These are phyloP conservation scores for Oophaga pumilio DNA, from an alignment of 2,113 vertebrate species.

Conservation along the genomic window DNA sequence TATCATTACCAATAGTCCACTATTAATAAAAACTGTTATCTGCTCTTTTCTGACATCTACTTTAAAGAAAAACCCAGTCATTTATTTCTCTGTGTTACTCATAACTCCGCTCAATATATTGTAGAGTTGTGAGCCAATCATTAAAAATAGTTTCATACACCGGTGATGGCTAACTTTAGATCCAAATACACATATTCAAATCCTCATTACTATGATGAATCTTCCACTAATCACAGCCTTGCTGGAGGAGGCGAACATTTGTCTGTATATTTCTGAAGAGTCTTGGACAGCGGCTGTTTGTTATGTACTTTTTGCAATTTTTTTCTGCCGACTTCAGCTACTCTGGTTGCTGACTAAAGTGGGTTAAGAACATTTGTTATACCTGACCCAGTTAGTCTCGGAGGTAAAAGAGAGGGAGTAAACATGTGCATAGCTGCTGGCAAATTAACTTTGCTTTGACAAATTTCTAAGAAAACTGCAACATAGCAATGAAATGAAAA, in stretches of 20 bases:
- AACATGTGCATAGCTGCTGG: constrained; percentile 48
- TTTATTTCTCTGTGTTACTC: not conserved
- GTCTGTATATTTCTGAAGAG: constrained; percentile 40
- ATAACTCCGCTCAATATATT: not conserved
- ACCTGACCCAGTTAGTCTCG: constrained; percentile 58
- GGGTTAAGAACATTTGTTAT: constrained; percentile 59
- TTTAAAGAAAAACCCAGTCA: not conserved
- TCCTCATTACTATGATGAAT: constrained; percentile 42
- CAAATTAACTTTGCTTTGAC: constrained; percentile 53
- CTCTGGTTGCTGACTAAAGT: constrained; percentile 54
- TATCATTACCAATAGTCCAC: not conserved
- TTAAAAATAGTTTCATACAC: not conserved
- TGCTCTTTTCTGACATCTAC: not conserved
- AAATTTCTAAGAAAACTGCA: constrained; percentile 28
- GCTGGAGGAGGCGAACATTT: constrained; percentile 32
- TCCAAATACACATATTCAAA: constrained; percentile 19
- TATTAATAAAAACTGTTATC: not conserved
- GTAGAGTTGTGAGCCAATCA: not conserved
- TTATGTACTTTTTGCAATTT: constrained; percentile 48
- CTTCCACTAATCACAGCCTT: constrained; percentile 23
- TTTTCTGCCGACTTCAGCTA: constrained; percentile 54
- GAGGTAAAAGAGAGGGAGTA: constrained; percentile 55
- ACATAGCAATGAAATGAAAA: constrained; percentile 19
- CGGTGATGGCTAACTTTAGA: not conserved
- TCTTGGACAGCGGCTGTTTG: constrained; percentile 32